Conservation (phyloP, 2,888 invertebrate genomes). For the Lasioglossum oenotherae region DNA sequence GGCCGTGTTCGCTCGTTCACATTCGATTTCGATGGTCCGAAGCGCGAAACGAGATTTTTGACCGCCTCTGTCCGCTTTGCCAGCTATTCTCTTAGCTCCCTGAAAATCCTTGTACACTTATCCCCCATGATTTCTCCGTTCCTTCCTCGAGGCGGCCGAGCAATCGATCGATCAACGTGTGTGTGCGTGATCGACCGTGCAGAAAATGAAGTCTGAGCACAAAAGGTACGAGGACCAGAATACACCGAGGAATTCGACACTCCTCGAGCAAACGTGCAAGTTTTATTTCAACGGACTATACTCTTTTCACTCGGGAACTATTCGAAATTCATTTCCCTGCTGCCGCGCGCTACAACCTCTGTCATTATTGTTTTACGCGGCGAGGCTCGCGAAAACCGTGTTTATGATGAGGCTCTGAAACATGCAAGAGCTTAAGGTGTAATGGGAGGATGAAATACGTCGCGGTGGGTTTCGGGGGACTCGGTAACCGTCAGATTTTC, state of each 20-base stretch:
- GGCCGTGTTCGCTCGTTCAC: conserved; percentile 7
- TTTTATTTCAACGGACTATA: background rate
- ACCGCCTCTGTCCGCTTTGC: conserved; percentile 1
- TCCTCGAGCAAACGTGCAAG: background rate
- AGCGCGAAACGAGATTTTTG: conserved; percentile 56
- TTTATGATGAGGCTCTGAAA: conserved; percentile 34
- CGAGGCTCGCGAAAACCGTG: conserved; percentile 22
- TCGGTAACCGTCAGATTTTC: conserved; percentile 17
- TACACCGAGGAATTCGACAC: background rate
- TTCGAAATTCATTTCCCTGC: conserved; percentile 10
- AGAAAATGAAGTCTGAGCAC: background rate
- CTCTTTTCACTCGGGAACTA: background rate
- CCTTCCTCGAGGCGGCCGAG: background rate
- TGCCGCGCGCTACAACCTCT: background rate
- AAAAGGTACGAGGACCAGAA: background rate
- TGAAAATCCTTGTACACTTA: conserved; percentile 23
- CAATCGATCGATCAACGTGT: background rate
- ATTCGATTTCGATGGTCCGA: conserved; percentile 51
- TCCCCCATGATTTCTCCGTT: background rate
- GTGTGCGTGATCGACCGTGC: background rate
- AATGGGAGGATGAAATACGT: conserved; percentile 26
- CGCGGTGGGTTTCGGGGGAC: conserved; percentile 12
- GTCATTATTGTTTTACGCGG: conserved; percentile 29
- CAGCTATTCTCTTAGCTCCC: conserved; percentile 39
- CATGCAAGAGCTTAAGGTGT: conserved; percentile 33